Evolutionary conservation across 2,888 invertebrate genomes (phyloP).

Genomic region (Pachymerium ferrugineum): DNA sequence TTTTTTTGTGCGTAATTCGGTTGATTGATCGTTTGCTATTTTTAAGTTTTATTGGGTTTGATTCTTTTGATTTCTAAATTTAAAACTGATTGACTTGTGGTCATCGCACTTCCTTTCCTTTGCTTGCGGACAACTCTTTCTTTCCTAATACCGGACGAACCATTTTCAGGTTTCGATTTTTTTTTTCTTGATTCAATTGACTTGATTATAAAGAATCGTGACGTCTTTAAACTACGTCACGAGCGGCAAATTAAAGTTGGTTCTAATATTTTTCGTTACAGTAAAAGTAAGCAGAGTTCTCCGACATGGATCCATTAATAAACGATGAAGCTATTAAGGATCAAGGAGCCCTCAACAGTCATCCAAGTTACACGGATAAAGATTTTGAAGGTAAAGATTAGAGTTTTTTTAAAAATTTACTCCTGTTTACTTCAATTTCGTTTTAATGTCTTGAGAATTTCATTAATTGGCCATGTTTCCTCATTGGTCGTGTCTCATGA

Average conservation of each 20-base stretch:
- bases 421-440: background rate
- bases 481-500: no score
- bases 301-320: slow-evolving; percentile 32
- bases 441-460: background rate
- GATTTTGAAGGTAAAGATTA: slow-evolving; percentile 74
- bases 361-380: slow-evolving; percentile 74
- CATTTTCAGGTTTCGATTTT: no score
- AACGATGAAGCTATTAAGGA: slow-evolving; percentile 77
- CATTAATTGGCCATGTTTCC: background rate
- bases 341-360: slow-evolving; percentile 72
- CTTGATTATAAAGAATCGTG: background rate
- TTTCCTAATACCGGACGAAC: slow-evolving; percentile 5
- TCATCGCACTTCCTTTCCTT: slow-evolving; percentile 2
- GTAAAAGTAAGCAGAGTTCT: background rate
- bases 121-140: background rate
- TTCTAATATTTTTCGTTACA: background rate
- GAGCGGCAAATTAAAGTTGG: slow-evolving; percentile 4
- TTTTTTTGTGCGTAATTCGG: background rate
- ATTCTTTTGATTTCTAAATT: no score
- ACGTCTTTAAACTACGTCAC: background rate
- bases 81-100: background rate
- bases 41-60: no score
- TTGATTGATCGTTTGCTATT: background rate
- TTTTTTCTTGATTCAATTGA: no score
- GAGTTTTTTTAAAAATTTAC: background rate